phyloP scores from a whole-genome alignment of 2,888 invertebrate species.

The Cantharis rustica region DNA sequence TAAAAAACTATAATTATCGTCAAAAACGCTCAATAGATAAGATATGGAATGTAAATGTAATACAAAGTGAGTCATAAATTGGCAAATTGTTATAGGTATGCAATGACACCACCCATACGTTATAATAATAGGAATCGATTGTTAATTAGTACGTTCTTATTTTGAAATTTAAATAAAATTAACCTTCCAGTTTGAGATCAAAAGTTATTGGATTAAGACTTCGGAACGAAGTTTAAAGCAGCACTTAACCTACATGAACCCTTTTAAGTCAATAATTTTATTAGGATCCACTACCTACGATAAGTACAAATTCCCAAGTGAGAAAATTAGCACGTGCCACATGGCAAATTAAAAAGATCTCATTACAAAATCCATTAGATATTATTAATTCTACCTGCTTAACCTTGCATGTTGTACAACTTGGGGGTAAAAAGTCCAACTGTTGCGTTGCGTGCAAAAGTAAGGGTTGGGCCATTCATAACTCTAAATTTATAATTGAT shows the following conservation, averaged over 20 bases:
- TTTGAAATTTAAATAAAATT: background rate
- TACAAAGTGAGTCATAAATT: background rate
- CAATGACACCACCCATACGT: background rate
- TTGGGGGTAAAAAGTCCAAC: slow-evolving; percentile 28
- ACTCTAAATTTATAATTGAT: slow-evolving; percentile 16
- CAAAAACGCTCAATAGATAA: background rate
- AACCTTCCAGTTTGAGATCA: background rate
- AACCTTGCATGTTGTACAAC: slow-evolving; percentile 30
- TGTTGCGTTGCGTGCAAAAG: slow-evolving; percentile 31
- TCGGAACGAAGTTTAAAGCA: background rate
- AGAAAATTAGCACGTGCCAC: background rate
- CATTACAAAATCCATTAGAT: background rate
- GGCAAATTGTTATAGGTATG: background rate
- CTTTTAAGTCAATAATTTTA: background rate
- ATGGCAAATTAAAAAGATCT: background rate
- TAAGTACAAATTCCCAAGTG: background rate
- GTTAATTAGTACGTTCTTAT: background rate
- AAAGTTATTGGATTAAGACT: background rate
- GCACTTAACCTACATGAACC: background rate
- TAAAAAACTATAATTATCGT: background rate
- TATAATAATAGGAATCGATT: background rate
- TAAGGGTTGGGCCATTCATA: slow-evolving; percentile 21
- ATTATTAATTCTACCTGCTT: slow-evolving; percentile 14
- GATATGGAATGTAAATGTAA: background rate
- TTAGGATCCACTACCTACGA: background rate